These are phyloP conservation scores for Brachyrhaphis roseni DNA, from an alignment of 2,797 vertebrate genomes.

Conservation along the genomic window DNA sequence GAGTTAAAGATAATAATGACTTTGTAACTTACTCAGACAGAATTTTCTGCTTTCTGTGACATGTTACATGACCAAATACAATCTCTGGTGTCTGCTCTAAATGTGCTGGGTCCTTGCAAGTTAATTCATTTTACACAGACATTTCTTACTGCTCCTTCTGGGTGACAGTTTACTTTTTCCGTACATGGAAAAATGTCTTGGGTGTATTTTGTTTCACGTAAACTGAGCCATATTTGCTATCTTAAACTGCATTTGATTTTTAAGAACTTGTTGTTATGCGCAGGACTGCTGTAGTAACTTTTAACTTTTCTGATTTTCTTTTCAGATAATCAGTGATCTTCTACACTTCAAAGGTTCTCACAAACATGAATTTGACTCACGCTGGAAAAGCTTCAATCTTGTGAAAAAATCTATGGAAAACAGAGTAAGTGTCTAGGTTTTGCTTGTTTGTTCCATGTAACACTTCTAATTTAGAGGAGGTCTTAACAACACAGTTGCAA, in stretches of 20 bases:
- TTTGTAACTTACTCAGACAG: not conserved
- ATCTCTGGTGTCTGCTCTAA: not conserved
- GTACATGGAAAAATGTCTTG: not conserved
- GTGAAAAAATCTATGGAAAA: slow-evolving; percentile 99
- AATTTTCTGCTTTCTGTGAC: not conserved
- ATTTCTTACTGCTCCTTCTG: not conserved
- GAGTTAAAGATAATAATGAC: not conserved
- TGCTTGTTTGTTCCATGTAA: not conserved
- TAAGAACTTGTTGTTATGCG: not conserved
- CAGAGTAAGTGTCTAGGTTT: slow-evolving; percentile 81
- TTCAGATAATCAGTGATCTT: slow-evolving; percentile 94
- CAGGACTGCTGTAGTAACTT: not conserved
- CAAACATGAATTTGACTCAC: slow-evolving; percentile 97
- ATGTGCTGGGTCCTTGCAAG: not conserved
- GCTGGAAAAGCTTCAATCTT: slow-evolving; percentile 98
- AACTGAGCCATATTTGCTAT: not conserved
- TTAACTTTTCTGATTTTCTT: slow-evolving; percentile 22
- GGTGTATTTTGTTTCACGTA: not conserved
- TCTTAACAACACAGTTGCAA: not conserved
- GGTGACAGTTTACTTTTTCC: not conserved
- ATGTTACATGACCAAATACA: not conserved
- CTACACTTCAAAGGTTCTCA: slow-evolving; percentile 96
- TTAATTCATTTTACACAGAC: not conserved
- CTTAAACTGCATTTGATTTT: not conserved
- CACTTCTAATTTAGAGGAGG: not conserved